Evolutionary conservation across 2,797 vertebrate genomes (phyloP).

Genomic region (Hydrophis major): DNA sequence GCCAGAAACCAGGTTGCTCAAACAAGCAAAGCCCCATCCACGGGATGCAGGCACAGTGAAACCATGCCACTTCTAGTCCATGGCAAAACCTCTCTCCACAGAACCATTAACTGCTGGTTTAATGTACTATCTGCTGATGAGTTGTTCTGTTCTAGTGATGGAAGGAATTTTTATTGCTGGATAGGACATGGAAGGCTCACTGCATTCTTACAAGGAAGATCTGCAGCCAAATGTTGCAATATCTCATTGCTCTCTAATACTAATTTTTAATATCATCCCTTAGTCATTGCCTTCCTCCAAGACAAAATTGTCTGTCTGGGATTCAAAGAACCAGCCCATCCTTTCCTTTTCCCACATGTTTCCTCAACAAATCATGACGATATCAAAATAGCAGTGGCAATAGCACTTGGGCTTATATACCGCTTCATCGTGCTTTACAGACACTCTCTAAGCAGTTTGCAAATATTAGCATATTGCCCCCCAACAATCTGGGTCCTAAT

Average conservation of each 20-base stretch:
- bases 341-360: not conserved
- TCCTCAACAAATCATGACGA: not conserved
- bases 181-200: not conserved
- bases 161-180: not conserved
- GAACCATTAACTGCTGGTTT: too few species aligned
- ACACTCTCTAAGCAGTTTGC: too few species aligned
- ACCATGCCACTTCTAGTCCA: too few species aligned
- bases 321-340: not conserved
- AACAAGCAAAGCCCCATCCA: too few species aligned
- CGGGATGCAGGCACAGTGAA: too few species aligned
- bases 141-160: not conserved
- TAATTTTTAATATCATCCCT: not conserved
- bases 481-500: too few species aligned
- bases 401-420: not conserved
- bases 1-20: too few species aligned
- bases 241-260: not conserved
- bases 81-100: too few species aligned
- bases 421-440: too few species aligned
- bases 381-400: not conserved
- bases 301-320: not conserved
- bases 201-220: not conserved
- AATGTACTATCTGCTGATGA: not conserved
- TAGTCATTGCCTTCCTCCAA: not conserved
- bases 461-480: too few species aligned
- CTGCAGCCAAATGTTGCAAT: not conserved